Evolutionary conservation across 2,888 invertebrate species (phyloP).

Genomic region (Athripsodes cinereus): DNA sequence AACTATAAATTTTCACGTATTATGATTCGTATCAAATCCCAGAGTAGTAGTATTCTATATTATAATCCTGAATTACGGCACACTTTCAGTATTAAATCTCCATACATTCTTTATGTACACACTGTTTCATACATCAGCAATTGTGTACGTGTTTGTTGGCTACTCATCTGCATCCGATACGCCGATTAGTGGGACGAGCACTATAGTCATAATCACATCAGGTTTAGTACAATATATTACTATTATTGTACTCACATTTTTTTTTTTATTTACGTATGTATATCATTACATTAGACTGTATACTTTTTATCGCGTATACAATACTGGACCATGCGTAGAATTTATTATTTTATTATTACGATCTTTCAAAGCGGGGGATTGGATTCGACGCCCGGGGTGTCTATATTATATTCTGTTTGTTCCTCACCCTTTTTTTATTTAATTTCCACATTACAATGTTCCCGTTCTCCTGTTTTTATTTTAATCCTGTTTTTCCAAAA

Average conservation of each 20-base stretch:
- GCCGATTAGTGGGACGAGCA: conserved; percentile 17
- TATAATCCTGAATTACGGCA: too few relatives aligned
- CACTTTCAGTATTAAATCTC: too few relatives aligned
- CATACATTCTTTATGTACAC: too few relatives aligned
- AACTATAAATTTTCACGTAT: too few relatives aligned
- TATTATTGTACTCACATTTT: background rate
- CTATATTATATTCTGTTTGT: conserved; percentile 8
- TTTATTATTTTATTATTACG: too few relatives aligned
- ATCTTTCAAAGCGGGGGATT: too few relatives aligned
- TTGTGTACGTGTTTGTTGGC: too few relatives aligned
- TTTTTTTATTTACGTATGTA: background rate
- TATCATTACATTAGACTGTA: background rate
- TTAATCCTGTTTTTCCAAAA: conserved; percentile 13
- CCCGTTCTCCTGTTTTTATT: conserved; percentile 3
- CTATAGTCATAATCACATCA: conserved; percentile 22
- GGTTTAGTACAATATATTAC: conserved; percentile 14
- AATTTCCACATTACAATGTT: background rate
- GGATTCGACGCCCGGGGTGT: background rate
- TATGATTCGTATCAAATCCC: too few relatives aligned
- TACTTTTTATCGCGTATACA: background rate
- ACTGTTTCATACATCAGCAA: too few relatives aligned
- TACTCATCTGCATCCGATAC: conserved; percentile 16
- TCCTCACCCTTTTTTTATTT: conserved; percentile 3
- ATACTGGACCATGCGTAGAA: too few relatives aligned
- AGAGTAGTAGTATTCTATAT: too few relatives aligned